Percentiles rank a stretch among this genome's conserved stretches.
Evolutionary conservation across 2,113 vertebrate species (phyloP).

Genomic region (Zeus faber): DNA sequence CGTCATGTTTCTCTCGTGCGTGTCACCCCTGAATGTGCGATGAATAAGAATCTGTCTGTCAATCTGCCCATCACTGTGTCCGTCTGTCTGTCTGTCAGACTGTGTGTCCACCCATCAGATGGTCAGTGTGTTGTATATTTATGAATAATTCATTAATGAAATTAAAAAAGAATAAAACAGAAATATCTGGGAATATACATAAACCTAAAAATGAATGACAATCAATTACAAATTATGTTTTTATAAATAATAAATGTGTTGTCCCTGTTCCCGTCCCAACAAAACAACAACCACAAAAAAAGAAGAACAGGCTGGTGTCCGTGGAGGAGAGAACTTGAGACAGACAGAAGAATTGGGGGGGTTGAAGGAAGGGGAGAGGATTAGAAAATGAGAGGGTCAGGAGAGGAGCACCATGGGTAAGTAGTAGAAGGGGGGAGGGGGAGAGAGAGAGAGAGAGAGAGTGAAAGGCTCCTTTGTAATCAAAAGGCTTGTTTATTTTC

Average conservation of each 20-base stretch:
- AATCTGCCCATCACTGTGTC: not conserved
- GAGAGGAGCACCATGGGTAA: constrained; percentile 37
- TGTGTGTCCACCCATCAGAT: too few relatives aligned
- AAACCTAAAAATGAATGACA: too few relatives aligned
- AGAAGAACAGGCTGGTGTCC: too few relatives aligned
- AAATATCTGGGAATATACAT: too few relatives aligned
- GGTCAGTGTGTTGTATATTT: too few relatives aligned
- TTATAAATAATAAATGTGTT: too few relatives aligned
- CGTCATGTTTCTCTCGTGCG: constrained; percentile 35
- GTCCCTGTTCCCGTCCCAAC: not conserved
- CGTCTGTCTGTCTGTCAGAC: not conserved
- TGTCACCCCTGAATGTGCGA: constrained; percentile 41
- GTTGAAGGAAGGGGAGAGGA: constrained; percentile 23
- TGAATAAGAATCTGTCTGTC: constrained; percentile 62
- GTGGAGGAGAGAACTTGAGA: too few relatives aligned
- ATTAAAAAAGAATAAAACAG: too few relatives aligned
- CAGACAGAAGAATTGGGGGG: too few relatives aligned
- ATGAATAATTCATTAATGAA: too few relatives aligned
- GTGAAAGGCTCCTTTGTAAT: constrained; percentile 85
- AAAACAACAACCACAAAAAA: constrained; percentile 7
- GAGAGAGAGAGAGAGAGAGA: constrained; percentile 43
- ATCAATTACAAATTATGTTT: too few relatives aligned
- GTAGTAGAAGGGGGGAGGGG: constrained; percentile 25
- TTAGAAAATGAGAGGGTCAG: constrained; percentile 40
- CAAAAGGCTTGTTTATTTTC: constrained; percentile 81